Evolutionary conservation across 2,113 vertebrate species (phyloP), one percentile per base, ranked within the genome.

Genomic region (Ascaphus truei): DNA sequence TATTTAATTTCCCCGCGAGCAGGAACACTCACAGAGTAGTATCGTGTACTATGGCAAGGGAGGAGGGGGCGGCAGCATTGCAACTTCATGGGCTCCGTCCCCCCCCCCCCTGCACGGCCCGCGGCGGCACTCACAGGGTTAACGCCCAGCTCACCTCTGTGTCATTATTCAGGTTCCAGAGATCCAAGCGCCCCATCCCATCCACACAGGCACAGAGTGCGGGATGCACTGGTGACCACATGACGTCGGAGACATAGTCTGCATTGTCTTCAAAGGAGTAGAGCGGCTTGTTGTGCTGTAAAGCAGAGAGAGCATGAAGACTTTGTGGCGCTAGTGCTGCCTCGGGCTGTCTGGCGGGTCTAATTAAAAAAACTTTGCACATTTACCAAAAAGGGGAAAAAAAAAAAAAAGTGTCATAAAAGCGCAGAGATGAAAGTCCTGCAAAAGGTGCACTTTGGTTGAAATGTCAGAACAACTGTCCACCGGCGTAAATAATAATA

Each of bases 211-310:
- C 96, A 27, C 96, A 96, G 75, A 95, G 83, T 22, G 94, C 94
- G 27, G 96, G 95, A 79, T 97, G 95, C 80, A 92, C 91, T 1
- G 96, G 96, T 29, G 96, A 98, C 95, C 96, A 97, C 94, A 93
- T 96, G 91, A 96, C 96, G 56, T 98, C 94, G 79, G 96, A 98
- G 77, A 98, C 94, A 71, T 98, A 98, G 91, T 98, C 96, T 1
- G 95, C 93, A 68, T 97, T 98, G 90, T 98, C 96, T 92, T 98
- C 96, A 87, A 98, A 98, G 73, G 96, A 98, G 91, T 95, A 98
- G 76, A 98, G 93, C 78, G 95, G 93, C 89, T 93, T 97, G 92
- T 97, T 98, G 90, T 98, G 94, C 96, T 98, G 92, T 59, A 79
- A 84, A 81, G 85, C 69, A 80, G 77, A 77, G 77, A 84, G 80